Evolutionary conservation across 1,140 invertebrate genomes (phyloP), one percentile per base, ranked within the genome.

Genomic region (Drosophila teissieri): DNA sequence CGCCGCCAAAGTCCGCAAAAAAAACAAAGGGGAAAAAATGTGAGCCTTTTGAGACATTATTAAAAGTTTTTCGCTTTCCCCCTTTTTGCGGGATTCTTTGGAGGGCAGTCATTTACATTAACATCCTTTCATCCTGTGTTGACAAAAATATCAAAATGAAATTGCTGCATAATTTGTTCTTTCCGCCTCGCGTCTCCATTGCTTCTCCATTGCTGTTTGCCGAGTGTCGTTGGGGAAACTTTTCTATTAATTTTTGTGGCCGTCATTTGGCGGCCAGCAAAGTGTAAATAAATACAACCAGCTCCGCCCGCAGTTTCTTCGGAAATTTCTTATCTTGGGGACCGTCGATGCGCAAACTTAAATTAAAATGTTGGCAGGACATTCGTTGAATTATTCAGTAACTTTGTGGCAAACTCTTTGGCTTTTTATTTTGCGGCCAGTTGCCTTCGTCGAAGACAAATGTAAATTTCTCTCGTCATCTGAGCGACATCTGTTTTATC

Each of bases 91-190:
- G 60, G 68, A 74, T 46, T 64, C 67, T 84, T 72, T 80, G 37
- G 31, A 69, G 77, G 74, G 63, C 76, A 40, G 84, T 78, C 84
- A 89, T 89, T 89, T 89, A 89, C 84, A 89, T 89, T 80, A 89
- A 89, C 85, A 89, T 82, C 84, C 84, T 88, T 88, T 88, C 84
- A 88, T 84, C 78, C 83, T 74, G 61, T 67, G 56, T 63, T 64
- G 68, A 73, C 62, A 69, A 77, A 88, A 88, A 89, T 89, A 89
- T 89, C 84, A 89, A 89, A 89, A 89, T 89, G 84, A 89, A 89
- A 89, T 89, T 89, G 84, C 84, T 89, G 84, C 84, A 89, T 89
- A 89, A 89, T 89, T 89, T 89, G 84, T 80, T 74, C 80, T 84
- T 89, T 80, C 80, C 83, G 80, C 84, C 69, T 70, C 73, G 61